Evolutionary conservation across 2,888 invertebrate genomes (phyloP).

Genomic region (Temnothorax rugatulus): DNA sequence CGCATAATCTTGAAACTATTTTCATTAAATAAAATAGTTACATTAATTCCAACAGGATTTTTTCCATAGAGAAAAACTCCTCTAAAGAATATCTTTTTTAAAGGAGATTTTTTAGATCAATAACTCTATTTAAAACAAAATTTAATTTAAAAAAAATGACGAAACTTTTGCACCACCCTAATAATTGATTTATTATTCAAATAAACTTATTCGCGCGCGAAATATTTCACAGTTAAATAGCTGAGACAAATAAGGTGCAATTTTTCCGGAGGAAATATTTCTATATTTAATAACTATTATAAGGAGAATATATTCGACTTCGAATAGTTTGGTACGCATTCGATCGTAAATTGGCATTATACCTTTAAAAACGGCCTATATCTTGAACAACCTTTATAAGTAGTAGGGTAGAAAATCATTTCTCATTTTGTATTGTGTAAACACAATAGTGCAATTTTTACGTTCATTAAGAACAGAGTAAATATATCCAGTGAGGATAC

Average conservation of each 20-base stretch:
- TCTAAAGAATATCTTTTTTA: neutral
- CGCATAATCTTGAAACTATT: neutral
- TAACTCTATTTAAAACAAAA: slow-evolving; percentile 7
- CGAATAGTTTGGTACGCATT: slow-evolving; percentile 6
- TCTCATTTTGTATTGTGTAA: slow-evolving; percentile 29
- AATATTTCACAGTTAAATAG: neutral
- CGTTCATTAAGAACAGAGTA: slow-evolving; percentile 11
- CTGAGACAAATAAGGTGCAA: slow-evolving; percentile 3
- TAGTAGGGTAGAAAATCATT: neutral
- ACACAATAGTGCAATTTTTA: slow-evolving; percentile 21
- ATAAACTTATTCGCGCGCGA: slow-evolving; percentile 8
- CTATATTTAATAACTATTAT: slow-evolving; percentile 18
- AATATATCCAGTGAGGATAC: slow-evolving; percentile 24
- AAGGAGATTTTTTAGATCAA: neutral
- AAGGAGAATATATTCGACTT: slow-evolving; percentile 29
- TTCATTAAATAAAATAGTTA: neutral
- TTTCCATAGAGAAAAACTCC: neutral
- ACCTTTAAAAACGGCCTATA: slow-evolving; percentile 59
- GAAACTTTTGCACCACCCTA: slow-evolving; percentile 11
- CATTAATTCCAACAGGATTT: neutral
- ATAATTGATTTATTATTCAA: slow-evolving; percentile 40
- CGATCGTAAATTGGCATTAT: slow-evolving; percentile 36
- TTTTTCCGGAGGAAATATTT: slow-evolving; percentile 18
- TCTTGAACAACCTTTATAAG: slow-evolving; percentile 35
- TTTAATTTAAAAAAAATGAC: neutral